Percentiles rank a stretch among this genome's conserved stretches.
Evolutionary conservation across 1,140 invertebrate genomes (phyloP).

Genomic region (Antheraea pernyi): DNA sequence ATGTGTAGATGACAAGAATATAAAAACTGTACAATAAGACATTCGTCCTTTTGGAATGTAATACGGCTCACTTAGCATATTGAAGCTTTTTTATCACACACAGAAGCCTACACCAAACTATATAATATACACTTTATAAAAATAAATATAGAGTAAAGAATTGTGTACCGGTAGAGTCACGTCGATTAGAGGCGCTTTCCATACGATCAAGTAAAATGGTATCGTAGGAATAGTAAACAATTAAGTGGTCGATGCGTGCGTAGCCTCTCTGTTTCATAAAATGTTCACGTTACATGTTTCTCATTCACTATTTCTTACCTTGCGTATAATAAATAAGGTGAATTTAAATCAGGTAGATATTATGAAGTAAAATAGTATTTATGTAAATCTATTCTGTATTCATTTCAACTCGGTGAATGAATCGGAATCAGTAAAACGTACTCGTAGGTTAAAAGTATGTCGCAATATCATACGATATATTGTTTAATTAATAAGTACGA

Average conservation of each 20-base stretch:
- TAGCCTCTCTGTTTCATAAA: slow-evolving; percentile 53
- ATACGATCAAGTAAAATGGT: slow-evolving; percentile 58
- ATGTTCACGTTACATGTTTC: slow-evolving; percentile 37
- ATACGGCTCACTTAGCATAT: slow-evolving; percentile 57
- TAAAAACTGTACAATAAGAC: slow-evolving; percentile 51
- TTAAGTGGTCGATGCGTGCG: slow-evolving; percentile 57
- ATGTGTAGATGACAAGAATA: slow-evolving; percentile 10
- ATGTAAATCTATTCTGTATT: too few species aligned
- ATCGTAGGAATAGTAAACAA: slow-evolving; percentile 71
- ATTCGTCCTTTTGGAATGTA: slow-evolving; percentile 72
- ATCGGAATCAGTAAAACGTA: slow-evolving; percentile 18
- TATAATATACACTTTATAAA: slow-evolving; percentile 35
- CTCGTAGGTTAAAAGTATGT: slow-evolving; percentile 29
- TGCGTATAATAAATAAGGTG: neutral
- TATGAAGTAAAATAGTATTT: slow-evolving; percentile 3
- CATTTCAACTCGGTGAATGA: too few species aligned
- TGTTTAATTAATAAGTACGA: slow-evolving; percentile 41
- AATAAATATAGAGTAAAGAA: slow-evolving; percentile 25
- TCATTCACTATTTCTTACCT: slow-evolving; percentile 27
- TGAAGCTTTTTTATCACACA: slow-evolving; percentile 56
- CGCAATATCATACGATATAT: slow-evolving; percentile 28
- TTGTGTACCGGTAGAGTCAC: slow-evolving; percentile 13
- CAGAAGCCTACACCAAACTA: slow-evolving; percentile 29
- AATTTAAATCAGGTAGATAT: neutral
- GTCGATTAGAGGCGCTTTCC: slow-evolving; percentile 43